Percentiles rank a stretch among this genome's conserved stretches.
These are phyloP conservation scores for Lagorchestes hirsutus DNA, from an alignment of 2,797 vertebrate species.

Conservation along the genomic window DNA sequence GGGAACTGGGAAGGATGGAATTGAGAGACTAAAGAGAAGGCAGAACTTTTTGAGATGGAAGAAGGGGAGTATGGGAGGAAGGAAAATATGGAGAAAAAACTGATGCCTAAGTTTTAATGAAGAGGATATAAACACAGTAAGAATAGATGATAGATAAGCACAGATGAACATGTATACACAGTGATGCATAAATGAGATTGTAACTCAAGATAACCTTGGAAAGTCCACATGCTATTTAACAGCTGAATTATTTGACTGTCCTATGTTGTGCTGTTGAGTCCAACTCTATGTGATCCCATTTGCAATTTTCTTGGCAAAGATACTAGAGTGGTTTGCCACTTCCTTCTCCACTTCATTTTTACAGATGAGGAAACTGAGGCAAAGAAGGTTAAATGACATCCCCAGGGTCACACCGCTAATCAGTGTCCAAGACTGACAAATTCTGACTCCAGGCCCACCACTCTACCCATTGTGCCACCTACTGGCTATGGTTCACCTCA, in stretches of 20 bases:
- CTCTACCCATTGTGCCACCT: neutral
- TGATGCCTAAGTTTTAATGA: constrained; percentile 7
- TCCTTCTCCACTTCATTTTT: neutral
- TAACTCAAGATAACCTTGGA: neutral
- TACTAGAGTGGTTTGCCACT: neutral
- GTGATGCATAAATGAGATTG: constrained; percentile 5
- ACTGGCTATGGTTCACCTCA: neutral
- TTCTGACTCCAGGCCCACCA: neutral
- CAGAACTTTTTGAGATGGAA: neutral
- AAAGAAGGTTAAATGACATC: neutral
- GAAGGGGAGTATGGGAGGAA: constrained; percentile 14
- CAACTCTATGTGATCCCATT: neutral
- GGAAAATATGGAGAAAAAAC: constrained; percentile 1
- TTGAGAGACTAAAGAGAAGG: constrained; percentile 25
- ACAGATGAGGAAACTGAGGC: neutral
- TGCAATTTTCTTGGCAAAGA: neutral
- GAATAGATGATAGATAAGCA: neutral
- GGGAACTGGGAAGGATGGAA: constrained; percentile 26
- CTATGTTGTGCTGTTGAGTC: neutral
- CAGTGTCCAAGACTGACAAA: neutral
- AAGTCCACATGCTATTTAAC: constrained; percentile 16
- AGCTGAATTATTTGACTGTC: neutral
- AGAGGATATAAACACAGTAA: neutral
- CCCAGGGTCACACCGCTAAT: neutral
- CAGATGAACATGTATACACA: neutral